phyloP scores from a whole-genome alignment of 2,888 invertebrate species.

The Odontocerum albicorne region DNA sequence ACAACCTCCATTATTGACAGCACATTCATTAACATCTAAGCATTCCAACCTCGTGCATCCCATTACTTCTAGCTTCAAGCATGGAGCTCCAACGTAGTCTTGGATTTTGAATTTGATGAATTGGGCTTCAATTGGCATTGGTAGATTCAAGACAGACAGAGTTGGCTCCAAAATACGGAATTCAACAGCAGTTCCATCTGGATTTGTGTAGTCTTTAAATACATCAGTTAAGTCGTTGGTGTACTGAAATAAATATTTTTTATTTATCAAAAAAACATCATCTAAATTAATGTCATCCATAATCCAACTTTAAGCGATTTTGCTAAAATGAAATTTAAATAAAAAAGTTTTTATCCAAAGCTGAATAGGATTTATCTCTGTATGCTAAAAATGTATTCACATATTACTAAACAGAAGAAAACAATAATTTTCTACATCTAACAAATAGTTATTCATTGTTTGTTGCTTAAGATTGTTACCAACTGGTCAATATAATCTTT shows the following conservation, averaged over 20 bases:
- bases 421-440: too few relatives aligned
- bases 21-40: constrained; percentile 86
- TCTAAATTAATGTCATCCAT: too few relatives aligned
- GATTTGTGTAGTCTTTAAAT: constrained; percentile 90
- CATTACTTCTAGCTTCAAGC: constrained; percentile 88
- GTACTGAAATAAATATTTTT: constrained; percentile 61
- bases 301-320: too few relatives aligned
- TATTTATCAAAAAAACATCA: too few relatives aligned
- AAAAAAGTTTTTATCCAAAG: too few relatives aligned
- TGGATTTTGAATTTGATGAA: constrained; percentile 84
- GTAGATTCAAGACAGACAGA: constrained; percentile 86
- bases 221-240: constrained; percentile 86
- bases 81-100: constrained; percentile 87
- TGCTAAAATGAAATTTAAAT: too few relatives aligned
- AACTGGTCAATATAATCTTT: too few relatives aligned
- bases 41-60: constrained; percentile 91
- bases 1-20: constrained; percentile 84
- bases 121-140: constrained; percentile 88
- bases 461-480: too few relatives aligned
- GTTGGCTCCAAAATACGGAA: constrained; percentile 89
- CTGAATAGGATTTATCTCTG: too few relatives aligned
- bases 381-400: too few relatives aligned
- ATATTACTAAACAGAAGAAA: too few relatives aligned
- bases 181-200: constrained; percentile 90
- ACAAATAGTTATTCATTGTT: too few relatives aligned